These are phyloP conservation scores for Eristalinus aeneus DNA, from an alignment of 2,888 invertebrate genomes.

Conservation along the genomic window DNA sequence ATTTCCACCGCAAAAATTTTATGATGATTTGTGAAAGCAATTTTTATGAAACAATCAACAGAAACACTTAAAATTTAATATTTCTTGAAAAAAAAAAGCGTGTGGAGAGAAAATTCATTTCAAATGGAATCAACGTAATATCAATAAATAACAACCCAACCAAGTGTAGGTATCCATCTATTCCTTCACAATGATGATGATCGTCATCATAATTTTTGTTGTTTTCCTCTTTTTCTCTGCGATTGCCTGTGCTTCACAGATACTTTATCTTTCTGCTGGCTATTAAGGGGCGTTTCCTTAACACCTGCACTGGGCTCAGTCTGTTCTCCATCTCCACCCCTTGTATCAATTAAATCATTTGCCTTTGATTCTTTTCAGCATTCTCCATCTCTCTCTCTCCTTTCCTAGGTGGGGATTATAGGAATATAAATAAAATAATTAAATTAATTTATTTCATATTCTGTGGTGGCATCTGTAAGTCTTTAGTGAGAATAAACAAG, in stretches of 20 bases:
- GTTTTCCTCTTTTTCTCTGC: background rate
- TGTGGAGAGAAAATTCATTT: background rate
- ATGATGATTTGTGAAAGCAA: slow-evolving; percentile 28
- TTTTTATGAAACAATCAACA: slow-evolving; percentile 39
- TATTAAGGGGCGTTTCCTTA: slow-evolving; percentile 47
- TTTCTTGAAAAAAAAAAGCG: slow-evolving; percentile 3
- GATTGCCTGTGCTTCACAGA: slow-evolving; percentile 9
- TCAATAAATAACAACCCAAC: slow-evolving; percentile 50
- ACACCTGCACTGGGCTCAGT: slow-evolving; percentile 34
- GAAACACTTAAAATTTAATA: slow-evolving; percentile 59
- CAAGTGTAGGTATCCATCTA: slow-evolving; percentile 27
- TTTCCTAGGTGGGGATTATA: background rate
- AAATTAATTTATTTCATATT: slow-evolving; percentile 31
- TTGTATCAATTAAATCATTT: background rate
- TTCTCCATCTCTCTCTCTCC: background rate
- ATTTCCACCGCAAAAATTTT: background rate
- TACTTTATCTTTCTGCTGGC: slow-evolving; percentile 29
- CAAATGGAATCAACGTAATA: slow-evolving; percentile 27
- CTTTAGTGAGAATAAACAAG: slow-evolving; percentile 28
- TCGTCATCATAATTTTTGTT: background rate
- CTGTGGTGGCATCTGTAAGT: slow-evolving; percentile 21
- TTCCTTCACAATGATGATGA: slow-evolving; percentile 11
- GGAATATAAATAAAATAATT: slow-evolving; percentile 23
- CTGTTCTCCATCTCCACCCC: background rate
- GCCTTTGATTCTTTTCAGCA: background rate